phyloP scores from a whole-genome alignment of 2,888 invertebrate genomes.

The Anagyrus pseudococci region DNA sequence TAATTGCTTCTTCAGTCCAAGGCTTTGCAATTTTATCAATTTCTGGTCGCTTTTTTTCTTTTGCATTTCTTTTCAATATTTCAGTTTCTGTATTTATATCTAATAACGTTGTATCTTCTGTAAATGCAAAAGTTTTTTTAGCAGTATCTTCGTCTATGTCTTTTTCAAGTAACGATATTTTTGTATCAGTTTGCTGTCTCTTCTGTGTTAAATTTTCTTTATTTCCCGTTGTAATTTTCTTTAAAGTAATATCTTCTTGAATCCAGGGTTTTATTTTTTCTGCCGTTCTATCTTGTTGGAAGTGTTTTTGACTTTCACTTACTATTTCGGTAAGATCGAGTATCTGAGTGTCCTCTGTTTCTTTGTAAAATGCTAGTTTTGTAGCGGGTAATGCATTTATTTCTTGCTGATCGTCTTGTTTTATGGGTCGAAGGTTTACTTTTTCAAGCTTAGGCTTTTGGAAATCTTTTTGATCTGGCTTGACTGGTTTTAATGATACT shows the following conservation, averaged over 20 bases:
- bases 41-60: constrained; percentile 19
- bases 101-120: constrained; percentile 43
- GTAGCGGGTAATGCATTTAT: background rate
- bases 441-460: constrained; percentile 29
- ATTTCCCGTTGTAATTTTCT: constrained; percentile 60
- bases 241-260: constrained; percentile 69
- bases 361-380: background rate
- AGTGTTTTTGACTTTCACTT: constrained; percentile 63
- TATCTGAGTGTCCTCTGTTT: constrained; percentile 11
- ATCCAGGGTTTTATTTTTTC: constrained; percentile 67
- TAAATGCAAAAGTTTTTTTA: constrained; percentile 43
- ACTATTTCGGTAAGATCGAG: constrained; percentile 16
- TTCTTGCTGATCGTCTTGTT: constrained; percentile 10
- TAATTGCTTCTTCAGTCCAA: background rate
- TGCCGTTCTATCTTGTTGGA: constrained; percentile 62
- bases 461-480: constrained; percentile 20
- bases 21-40: background rate
- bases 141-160: constrained; percentile 45
- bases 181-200: constrained; percentile 64
- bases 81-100: constrained; percentile 47
- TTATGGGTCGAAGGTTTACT: constrained; percentile 24
- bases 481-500: constrained; percentile 23
- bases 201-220: constrained; percentile 60
- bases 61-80: constrained; percentile 52
- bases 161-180: constrained; percentile 65